Base-by-base conservation (phyloP, 2,888 invertebrate genomes). In the Cantharis rustica region DNA sequence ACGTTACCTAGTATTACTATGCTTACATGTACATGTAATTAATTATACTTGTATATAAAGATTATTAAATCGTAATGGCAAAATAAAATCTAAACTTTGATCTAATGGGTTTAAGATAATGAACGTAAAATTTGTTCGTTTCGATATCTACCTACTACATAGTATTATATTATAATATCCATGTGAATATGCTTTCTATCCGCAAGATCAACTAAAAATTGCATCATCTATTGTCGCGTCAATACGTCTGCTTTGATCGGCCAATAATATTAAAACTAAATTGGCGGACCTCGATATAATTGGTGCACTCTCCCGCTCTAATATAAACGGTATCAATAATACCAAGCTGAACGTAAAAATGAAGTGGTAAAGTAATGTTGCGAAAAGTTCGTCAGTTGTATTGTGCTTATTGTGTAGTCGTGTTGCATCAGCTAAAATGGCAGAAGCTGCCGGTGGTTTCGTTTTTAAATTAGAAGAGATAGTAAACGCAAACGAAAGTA, bases 401-500 rank as follows among this genome's bases (percentile, higher is more conserved):
- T 61, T 47, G 68, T 47, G 27, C 17, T 61, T 68, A 27, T 66
- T 62, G 62, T 47, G 69, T 71, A 61, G 71, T 66, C 26, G 66
- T 68, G 68, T 75, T 78, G 69, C 74, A 75, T 78, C 75, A 73
- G 73, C 73, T 62, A 71, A 15, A 69, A 77, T 77, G 77, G 77
- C 72, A 47, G 73, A 74, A 71, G 63, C 71, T 11, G 76, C 75
- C n/a, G 76, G 74, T n/a, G 61, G 68, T 68, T 26, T 31, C 9
- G 63, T 79, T 31, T 82, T 82, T 62, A 81, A 84, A 80, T 82
- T 86, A 10, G 83, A 86, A 73, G 83, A 83, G 71, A 84, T 84
- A 69, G 87, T 87, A 69, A 81, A 82, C 71, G 86, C 82, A 61
- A 83, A 79, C 70, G 86, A 88, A 81, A 89, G 87, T 69, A 90